These are phyloP conservation scores for Zhuqinia jingwanae DNA, from an alignment of 2,888 invertebrate genomes.

Conservation along the genomic window DNA sequence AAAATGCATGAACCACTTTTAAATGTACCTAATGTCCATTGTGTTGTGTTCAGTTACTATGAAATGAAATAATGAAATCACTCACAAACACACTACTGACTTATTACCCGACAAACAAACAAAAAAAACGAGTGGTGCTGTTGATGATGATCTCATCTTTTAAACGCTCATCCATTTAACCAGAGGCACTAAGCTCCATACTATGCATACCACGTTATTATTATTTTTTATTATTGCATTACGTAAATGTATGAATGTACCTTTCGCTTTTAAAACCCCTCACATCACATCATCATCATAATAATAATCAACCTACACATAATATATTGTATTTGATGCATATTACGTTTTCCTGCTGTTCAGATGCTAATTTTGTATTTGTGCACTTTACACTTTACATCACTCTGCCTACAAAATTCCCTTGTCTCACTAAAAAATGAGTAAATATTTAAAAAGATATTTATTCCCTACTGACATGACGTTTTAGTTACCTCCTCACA, in stretches of 20 bases:
- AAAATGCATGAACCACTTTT: no score
- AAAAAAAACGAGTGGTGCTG: slow-evolving; percentile 17
- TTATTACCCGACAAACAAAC: slow-evolving; percentile 38
- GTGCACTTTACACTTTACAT: slow-evolving; percentile 4
- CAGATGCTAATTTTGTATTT: slow-evolving; percentile 35
- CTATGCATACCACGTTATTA: no score
- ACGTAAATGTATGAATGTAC: no score
- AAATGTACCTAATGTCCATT: no score
- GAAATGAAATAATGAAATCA: slow-evolving; percentile 1
- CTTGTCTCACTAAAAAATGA: no score
- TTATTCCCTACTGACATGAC: slow-evolving; percentile 3
- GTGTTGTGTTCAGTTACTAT: background rate
- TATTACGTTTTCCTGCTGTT: no score
- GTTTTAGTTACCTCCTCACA: no score
- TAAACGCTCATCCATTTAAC: background rate
- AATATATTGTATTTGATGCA: no score
- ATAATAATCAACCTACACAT: slow-evolving; percentile 17
- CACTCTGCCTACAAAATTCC: no score
- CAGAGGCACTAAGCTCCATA: background rate
- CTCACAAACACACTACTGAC: slow-evolving; percentile 41
- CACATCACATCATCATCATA: slow-evolving; percentile 5
- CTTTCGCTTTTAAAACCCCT: slow-evolving; percentile 35
- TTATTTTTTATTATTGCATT: no score
- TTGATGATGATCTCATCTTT: slow-evolving; percentile 45
- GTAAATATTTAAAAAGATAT: background rate